Base-by-base conservation (phyloP, 2,797 vertebrate species). In the Trachops cirrhosus region DNA sequence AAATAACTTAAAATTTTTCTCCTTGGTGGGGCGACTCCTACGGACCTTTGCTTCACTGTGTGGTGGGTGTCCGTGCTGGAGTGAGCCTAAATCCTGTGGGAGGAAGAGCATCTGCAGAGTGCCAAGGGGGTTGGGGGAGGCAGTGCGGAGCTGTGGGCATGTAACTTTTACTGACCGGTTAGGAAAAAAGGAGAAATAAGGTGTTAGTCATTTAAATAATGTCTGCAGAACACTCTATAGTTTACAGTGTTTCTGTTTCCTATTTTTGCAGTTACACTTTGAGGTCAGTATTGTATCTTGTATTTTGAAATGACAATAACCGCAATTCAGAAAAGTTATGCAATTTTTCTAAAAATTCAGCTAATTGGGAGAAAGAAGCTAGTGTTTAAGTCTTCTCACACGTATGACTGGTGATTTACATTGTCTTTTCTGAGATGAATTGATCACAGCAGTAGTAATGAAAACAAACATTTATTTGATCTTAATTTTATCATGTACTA, bases 401-500 rank as follows among this genome's bases (percentile, higher is more conserved):
- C 34, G 37, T 50, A 87, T 11, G n/a, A 37, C 57, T 93, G 37
- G 6, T 37, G 46, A 48, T 87, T 97, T 88, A 32, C 14, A 62
- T 87, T 68, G 64, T 94, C 32, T 88, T 92, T 97, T 48, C 41
- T 75, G 16, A 94, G 46, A 50, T 89, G 34, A 91, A 83, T 44
- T 95, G 85, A 95, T 82, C 37, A 79, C 46, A 94, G 6, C 11
- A 37, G 10, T 82, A 96, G 62, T 88, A 52, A 64, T 88, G 70
- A 88, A 94, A 95, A 75, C n/a, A 95, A 78, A 79, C 12, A 46
- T 75, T 84, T 96, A 80, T 73, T 86, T 96, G 3, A 39, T 92
- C 21, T 93, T 80, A 46, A 67, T 44, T 34, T 87, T 92, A 73
- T 80, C 39, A 59, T 77, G 34, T 50, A 52, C 37, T 92, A 7